Percentiles rank a stretch among this genome's conserved stretches.
Evolutionary conservation across 2,113 vertebrate genomes (phyloP).

Genomic region (Micronycteris hirsuta): DNA sequence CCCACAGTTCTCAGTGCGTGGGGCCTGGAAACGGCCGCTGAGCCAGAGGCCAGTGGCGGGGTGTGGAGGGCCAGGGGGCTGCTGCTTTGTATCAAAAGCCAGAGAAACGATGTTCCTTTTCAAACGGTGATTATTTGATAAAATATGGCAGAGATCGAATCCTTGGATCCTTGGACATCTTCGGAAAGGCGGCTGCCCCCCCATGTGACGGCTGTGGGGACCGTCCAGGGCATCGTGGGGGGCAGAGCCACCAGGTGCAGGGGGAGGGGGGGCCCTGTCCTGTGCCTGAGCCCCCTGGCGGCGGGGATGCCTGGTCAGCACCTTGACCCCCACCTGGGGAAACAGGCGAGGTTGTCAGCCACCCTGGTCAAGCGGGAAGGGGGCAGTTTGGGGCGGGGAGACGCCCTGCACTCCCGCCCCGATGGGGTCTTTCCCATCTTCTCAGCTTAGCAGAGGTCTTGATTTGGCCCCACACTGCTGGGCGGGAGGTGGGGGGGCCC

Average conservation of each 20-base stretch:
- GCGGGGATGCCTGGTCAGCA: neutral
- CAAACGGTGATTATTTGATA: neutral
- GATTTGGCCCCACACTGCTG: too few relatives aligned
- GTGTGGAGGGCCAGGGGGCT: too few relatives aligned
- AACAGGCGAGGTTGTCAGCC: fast-evolving
- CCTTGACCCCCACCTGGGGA: neutral
- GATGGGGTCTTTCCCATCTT: neutral
- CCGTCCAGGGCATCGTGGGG: neutral
- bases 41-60: too few relatives aligned
- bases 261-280: too few relatives aligned
- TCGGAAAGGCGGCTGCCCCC: neutral
- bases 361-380: neutral
- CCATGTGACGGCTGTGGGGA: too few relatives aligned
- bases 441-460: neutral
- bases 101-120: neutral
- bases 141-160: neutral
- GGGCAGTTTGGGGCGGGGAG: too few relatives aligned
- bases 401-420: fast-evolving
- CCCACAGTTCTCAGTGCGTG: too few relatives aligned
- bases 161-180: neutral
- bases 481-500: neutral
- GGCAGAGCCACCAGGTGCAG: neutral
- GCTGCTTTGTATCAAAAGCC: too few relatives aligned
- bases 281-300: neutral
- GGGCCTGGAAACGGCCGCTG: too few relatives aligned